A percentile compares a stretch with the other conserved stretches of the same genome.
phyloP scores from a whole-genome alignment of 2,113 vertebrate genomes.

The human (Homo sapiens) region GRCh38 chr2:63957501-63958000 shows the following conservation, averaged over 20 bases:
- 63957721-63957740: neutral
- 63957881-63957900: neutral
- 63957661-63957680: neutral
- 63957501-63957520: constrained; percentile 29
- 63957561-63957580: neutral
- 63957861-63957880: neutral
- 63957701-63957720: neutral
- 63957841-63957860: neutral
- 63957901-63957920: neutral
- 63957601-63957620: neutral
- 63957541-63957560: constrained; percentile 9
- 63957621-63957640: neutral
- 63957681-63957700: neutral
- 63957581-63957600: neutral
- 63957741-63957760: neutral
- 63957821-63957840: neutral
- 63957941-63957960: neutral
- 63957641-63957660: neutral
- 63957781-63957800: neutral
- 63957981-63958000: neutral
- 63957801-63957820: neutral
- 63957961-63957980: neutral
- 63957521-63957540: neutral
- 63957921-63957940: neutral
- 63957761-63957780: constrained; percentile 17